Percentiles rank a stretch among this genome's conserved stretches.
Conservation (phyloP, 2,113 vertebrate species). For the Hipposideros armiger region DNA sequence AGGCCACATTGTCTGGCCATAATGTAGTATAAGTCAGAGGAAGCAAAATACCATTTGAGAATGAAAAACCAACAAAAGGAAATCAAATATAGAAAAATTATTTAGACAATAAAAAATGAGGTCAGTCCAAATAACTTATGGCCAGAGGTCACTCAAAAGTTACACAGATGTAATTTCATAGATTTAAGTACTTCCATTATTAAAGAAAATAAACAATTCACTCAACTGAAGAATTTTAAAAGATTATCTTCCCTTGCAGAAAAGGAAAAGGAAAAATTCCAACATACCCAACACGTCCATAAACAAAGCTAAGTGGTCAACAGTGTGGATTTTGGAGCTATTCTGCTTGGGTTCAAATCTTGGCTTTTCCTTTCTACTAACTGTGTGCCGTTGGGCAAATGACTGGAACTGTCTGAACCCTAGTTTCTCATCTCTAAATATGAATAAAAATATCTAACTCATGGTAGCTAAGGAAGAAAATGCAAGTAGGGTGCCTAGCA, state of each 20-base stretch:
- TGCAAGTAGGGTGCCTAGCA: neutral
- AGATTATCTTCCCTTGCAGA: neutral
- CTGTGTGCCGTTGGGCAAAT: neutral
- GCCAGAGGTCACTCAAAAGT: neutral
- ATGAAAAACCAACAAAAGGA: neutral
- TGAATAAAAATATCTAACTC: neutral
- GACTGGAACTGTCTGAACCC: neutral
- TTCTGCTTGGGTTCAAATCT: neutral
- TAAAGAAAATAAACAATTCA: constrained; percentile 27
- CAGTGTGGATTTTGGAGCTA: neutral
- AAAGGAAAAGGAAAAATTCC: neutral
- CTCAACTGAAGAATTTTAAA: constrained; percentile 11
- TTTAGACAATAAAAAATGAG: neutral
- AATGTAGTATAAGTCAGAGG: neutral
- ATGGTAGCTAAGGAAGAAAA: neutral
- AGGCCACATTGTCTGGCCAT: neutral
- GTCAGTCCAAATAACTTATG: neutral
- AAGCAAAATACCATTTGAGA: neutral
- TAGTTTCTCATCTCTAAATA: neutral
- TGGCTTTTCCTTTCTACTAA: neutral
- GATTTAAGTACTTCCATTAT: neutral
- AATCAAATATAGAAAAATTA: neutral
- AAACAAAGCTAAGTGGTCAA: neutral
- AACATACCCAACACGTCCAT: neutral
- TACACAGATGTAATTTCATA: neutral